Evolutionary conservation across 2,888 invertebrate genomes (phyloP).

Genomic region (Rhingia campestris): DNA sequence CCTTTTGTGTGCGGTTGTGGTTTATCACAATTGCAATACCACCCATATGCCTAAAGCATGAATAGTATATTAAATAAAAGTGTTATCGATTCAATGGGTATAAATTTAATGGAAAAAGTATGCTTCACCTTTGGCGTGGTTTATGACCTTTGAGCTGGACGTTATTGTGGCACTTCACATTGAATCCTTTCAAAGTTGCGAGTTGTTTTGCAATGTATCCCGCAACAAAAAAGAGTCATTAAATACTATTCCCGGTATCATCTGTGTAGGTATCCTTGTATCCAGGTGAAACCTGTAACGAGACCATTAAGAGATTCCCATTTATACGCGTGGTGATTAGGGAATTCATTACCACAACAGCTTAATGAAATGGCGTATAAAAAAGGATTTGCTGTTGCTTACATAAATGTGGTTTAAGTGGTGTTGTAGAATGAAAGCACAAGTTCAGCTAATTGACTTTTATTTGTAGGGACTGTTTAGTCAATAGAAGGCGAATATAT

Average conservation of each 20-base stretch:
- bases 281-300: slow-evolving; percentile 23
- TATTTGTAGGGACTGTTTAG: no score
- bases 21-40: background rate
- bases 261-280: slow-evolving; percentile 6
- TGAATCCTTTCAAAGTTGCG: background rate
- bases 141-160: slow-evolving; percentile 6
- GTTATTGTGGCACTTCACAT: slow-evolving; percentile 2
- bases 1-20: background rate
- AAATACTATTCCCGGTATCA: slow-evolving; percentile 4
- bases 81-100: slow-evolving; percentile 22
- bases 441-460: no score
- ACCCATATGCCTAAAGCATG: slow-evolving; percentile 13
- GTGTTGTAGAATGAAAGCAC: no score
- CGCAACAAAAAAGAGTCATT: background rate
- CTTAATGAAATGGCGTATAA: background rate
- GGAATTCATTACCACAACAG: slow-evolving; percentile 2
- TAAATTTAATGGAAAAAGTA: slow-evolving; percentile 7
- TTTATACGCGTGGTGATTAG: slow-evolving; percentile 19
- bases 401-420: no score
- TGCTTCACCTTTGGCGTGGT: slow-evolving; percentile 4
- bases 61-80: slow-evolving; percentile 30
- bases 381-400: background rate
- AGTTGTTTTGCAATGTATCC: background rate
- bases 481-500: no score
- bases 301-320: background rate